Percentiles rank a stretch among this genome's conserved stretches.
These are phyloP conservation scores for Melanostoma scalare DNA, from an alignment of 2,888 invertebrate genomes.

Conservation along the genomic window DNA sequence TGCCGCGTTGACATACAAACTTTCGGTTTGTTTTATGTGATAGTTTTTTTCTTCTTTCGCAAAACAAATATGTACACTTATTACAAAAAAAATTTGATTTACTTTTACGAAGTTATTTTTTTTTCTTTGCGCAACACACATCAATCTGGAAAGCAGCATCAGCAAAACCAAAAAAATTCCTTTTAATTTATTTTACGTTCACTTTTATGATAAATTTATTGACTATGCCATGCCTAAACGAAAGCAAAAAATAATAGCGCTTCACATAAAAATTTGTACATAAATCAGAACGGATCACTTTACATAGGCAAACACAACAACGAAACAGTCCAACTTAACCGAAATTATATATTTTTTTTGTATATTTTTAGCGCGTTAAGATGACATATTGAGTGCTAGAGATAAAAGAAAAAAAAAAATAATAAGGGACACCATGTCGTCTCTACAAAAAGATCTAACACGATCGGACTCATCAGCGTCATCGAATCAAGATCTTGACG, in stretches of 20 bases:
- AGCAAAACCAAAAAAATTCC: not conserved
- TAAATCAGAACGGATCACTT: slow-evolving; percentile 18
- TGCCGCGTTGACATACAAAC: too few species aligned
- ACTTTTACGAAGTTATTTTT: too few species aligned
- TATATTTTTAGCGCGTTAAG: slow-evolving; percentile 62
- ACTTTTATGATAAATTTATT: not conserved
- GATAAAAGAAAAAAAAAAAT: slow-evolving; percentile 22
- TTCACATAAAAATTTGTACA: slow-evolving; percentile 4
- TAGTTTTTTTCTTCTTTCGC: too few species aligned
- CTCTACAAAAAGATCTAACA: slow-evolving; percentile 60
- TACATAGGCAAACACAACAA: slow-evolving; percentile 50
- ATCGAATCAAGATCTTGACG: slow-evolving; percentile 68
- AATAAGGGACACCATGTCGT: slow-evolving; percentile 52
- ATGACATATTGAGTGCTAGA: slow-evolving; percentile 55
- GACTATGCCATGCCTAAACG: slow-evolving; percentile 7
- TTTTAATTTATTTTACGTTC: slow-evolving; percentile 49
- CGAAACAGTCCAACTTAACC: slow-evolving; percentile 43
- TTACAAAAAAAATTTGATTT: too few species aligned
- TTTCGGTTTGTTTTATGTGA: too few species aligned
- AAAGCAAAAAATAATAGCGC: slow-evolving; percentile 34
- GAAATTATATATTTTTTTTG: slow-evolving; percentile 51
- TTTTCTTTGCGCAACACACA: too few species aligned
- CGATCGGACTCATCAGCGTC: slow-evolving; percentile 64
- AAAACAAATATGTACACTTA: too few species aligned
- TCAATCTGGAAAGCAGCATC: too few species aligned